A percentile compares a stretch with the other conserved stretches of the same genome.
These are phyloP conservation scores for Napeogenes sylphis DNA, from an alignment of 2,888 invertebrate species.

Conservation along the genomic window DNA sequence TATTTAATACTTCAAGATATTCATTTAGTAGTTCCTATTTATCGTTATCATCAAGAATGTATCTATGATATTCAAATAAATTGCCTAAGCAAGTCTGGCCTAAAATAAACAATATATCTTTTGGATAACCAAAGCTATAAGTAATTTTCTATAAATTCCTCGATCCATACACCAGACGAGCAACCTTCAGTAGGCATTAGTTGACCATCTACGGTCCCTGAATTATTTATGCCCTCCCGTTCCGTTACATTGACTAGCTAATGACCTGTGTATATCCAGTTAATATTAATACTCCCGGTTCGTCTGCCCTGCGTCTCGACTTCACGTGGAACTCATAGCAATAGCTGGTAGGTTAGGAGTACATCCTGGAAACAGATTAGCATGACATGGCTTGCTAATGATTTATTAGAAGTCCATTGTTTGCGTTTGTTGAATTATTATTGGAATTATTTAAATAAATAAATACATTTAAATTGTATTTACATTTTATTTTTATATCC, in stretches of 20 bases:
- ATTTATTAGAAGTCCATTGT: slow-evolving; percentile 17
- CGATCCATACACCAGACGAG: slow-evolving; percentile 21
- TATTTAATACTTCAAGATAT: too few relatives aligned
- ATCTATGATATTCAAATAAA: too few relatives aligned
- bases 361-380: slow-evolving; percentile 28
- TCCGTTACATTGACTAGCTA: slow-evolving; percentile 71
- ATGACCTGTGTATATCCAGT: slow-evolving; percentile 56
- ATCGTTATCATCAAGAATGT: too few relatives aligned
- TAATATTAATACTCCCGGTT: slow-evolving; percentile 47
- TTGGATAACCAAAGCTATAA: too few relatives aligned
- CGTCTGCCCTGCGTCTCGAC: slow-evolving; percentile 39
- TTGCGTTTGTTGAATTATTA: slow-evolving; percentile 9
- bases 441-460: not conserved
- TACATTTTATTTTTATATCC: not conserved
- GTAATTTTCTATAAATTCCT: slow-evolving; percentile 12
- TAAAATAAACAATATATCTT: too few relatives aligned
- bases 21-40: too few relatives aligned
- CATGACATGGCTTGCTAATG: slow-evolving; percentile 19
- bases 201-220: slow-evolving; percentile 50
- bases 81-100: too few relatives aligned
- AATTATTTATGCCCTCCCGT: slow-evolving; percentile 60
- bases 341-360: slow-evolving; percentile 27
- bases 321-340: slow-evolving; percentile 23
- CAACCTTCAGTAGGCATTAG: slow-evolving; percentile 33
- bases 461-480: not conserved